Conservation (phyloP, 2,888 invertebrate species). For the Phaonia tiefii region DNA sequence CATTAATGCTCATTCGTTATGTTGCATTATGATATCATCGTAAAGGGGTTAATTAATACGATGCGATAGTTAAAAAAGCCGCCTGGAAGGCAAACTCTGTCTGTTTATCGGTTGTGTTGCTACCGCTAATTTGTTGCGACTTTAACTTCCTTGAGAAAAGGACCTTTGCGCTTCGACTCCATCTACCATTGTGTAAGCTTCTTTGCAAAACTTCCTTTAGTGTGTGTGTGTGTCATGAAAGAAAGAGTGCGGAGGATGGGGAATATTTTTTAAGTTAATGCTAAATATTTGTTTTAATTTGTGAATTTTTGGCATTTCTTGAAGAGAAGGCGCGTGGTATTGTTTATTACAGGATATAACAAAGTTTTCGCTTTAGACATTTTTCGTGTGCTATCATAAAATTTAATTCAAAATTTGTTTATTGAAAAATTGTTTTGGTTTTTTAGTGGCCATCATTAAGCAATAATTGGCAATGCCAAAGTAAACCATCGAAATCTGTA, state of each 20-base stretch:
- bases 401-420: constrained; percentile 74
- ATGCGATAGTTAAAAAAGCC: constrained; percentile 35
- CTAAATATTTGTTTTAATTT: constrained; percentile 58
- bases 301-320: constrained; percentile 51
- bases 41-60: constrained; percentile 77
- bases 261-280: constrained; percentile 17
- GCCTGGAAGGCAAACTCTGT: constrained; percentile 54
- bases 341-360: constrained; percentile 74
- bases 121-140: constrained; percentile 63
- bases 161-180: constrained; percentile 7
- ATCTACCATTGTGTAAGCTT: neutral
- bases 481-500: too few relatives aligned
- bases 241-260: neutral
- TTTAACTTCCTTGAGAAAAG: constrained; percentile 15
- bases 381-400: constrained; percentile 71
- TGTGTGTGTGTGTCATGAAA: neutral
- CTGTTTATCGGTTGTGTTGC: constrained; percentile 46
- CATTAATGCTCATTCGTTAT: constrained; percentile 48
- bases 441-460: constrained; percentile 38
- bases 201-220: constrained; percentile 17
- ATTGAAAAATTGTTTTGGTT: constrained; percentile 70
- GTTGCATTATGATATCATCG: constrained; percentile 66
- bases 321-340: constrained; percentile 65
- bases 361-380: constrained; percentile 67
- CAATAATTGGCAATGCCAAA: too few relatives aligned